Base-by-base conservation (phyloP, 2,888 invertebrate species). In the Cosmorhoe ocellata region DNA sequence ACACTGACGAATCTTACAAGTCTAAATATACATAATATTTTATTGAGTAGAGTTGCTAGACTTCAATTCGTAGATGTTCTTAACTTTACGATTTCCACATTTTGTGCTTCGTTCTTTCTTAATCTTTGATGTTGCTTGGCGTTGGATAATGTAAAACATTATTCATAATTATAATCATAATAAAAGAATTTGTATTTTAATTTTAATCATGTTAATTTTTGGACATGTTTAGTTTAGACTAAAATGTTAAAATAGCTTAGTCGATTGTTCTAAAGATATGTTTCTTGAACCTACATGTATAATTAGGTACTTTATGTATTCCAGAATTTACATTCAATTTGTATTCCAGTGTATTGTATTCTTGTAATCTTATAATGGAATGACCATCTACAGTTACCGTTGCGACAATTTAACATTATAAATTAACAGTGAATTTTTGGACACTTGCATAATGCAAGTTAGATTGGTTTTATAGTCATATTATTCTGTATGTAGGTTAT, bases 381-480 rank as follows among this genome's bases (percentile, higher is more conserved):
- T 80, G 72, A 75, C n/a, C 65, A 73, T 66, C 62, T 61, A 68
- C 63, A 47, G 51, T 52, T 71, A 72, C 67, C 67, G 73, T 78
- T 79, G 72, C 74, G 68, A 72, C 66, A 61, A 67, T 52, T 51
- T 56, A 68, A 59, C 70, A 66, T 22, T 12, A 10, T 72, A 59
- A 76, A 32, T 73, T 75, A 79, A 76, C 79, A 82, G 74, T 79
- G 74, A 84, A 69, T 82, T 84, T 81, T 43, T 79, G 74, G 74
- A 81, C 71, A 81, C 73, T 74, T 85, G 80, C 84, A 82, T 81
- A 81, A 81, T 86, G 88, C 85, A 84, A 85, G 65, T 89, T 90
- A 90, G 89, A 86, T 88, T 89, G 84, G 81, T 89, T 90, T 87
- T 87, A 86, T 88, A 90, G 85, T 84, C 79, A 84, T 88, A 90